A percentile compares a stretch with the other conserved stretches of the same genome.
Evolutionary conservation across 2,113 vertebrate genomes (phyloP).

Genomic region (Sapajus apella): DNA sequence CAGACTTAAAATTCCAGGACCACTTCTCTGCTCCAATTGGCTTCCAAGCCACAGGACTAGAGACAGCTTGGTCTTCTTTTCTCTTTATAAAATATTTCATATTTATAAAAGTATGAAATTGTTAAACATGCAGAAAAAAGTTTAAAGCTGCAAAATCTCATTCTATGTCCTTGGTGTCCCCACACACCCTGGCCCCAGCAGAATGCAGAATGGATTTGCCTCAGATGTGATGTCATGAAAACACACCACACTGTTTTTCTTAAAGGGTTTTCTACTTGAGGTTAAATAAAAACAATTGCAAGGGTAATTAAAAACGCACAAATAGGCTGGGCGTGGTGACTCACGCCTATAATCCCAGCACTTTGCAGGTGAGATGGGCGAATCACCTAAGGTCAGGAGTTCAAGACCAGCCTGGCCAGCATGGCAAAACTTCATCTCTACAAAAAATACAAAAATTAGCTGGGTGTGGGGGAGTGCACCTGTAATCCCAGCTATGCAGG

Average conservation of each 20-base stretch:
- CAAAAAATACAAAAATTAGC: too few species aligned
- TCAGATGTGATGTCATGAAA: rapidly evolving
- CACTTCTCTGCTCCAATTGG: neutral
- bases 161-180: too few species aligned
- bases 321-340: neutral
- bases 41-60: neutral
- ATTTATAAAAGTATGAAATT: neutral
- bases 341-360: too few species aligned
- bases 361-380: rapidly evolving
- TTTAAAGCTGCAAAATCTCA: neutral
- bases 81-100: neutral
- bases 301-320: neutral
- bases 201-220: neutral
- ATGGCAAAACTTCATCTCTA: too few species aligned
- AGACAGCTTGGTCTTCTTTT: neutral
- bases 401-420: too few species aligned
- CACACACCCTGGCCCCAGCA: rapidly evolving
- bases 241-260: neutral
- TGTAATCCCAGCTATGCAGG: too few species aligned
- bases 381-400: too few species aligned
- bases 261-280: neutral
- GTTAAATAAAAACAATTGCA: neutral
- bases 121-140: neutral
- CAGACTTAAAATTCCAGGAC: neutral
- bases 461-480: too few species aligned